Evolutionary conservation across 1,140 invertebrate genomes (phyloP), one percentile per base, ranked within the genome.

Genomic region (Bicyclus anynana): DNA sequence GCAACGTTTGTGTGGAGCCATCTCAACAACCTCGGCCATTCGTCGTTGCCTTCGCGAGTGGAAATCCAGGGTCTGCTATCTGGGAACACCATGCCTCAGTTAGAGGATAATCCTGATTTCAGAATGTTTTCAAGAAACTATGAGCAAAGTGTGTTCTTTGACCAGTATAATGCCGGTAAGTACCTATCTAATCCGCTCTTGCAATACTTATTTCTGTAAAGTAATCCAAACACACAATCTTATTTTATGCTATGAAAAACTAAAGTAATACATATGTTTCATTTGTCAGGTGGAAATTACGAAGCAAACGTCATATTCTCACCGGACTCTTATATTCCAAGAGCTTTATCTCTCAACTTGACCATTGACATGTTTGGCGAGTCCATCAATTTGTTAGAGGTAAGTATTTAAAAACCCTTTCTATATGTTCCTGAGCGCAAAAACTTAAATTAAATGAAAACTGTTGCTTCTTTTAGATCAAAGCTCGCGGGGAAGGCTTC

Each of bases 1-100:
- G 96, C 96, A 5, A 97, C 97, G 9, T 99, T 97, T 80, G 94
- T 99, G 6, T 97, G 95, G 95, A 97, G 95, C 40, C 96, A 98
- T 81, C 86, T 98, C 33, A 94, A 92, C 57, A 98, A 97, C 83
- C 77, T 97, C 18, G 92, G 94, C 47, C 94, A 95, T 62, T 96
- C 95, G 0, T 94, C 95, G 0, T 92, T 96, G 3, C 96, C 96
- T 0, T 94, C 93, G 9, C 92, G 94, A 68, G 91, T 96, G 12
- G 94, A 95, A 72, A 93, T 98, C 23, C 95, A 96, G 76, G 94
- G 93, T 49, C 89, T 98, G 9, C 81, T 99, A 1, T 93, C 94
- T 0, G 93, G 96, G 61, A 90, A 88, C 62, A 82, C 80, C 2
- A 80, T 90, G 67, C 88, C 88, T 0, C 78, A 84, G 14, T 66